phyloP scores from a whole-genome alignment of 1,140 invertebrate species.

The Bombyx mandarina region DNA sequence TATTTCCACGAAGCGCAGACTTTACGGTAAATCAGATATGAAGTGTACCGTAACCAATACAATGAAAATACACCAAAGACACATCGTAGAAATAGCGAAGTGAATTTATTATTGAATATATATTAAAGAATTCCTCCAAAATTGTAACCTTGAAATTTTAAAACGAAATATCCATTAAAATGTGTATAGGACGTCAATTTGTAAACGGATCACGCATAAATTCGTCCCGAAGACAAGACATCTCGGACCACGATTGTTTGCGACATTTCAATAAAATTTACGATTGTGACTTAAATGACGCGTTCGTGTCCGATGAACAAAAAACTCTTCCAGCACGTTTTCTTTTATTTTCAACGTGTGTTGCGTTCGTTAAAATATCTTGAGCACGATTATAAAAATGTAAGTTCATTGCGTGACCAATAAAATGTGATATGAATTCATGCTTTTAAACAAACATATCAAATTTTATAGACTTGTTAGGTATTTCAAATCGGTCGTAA shows the following conservation, averaged over 20 bases:
- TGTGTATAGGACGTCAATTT: constrained; percentile 62
- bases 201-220: constrained; percentile 70
- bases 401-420: constrained; percentile 39
- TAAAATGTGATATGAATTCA: constrained; percentile 20
- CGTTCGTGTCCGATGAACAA: constrained; percentile 59
- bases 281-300: constrained; percentile 67
- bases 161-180: constrained; percentile 49
- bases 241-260: constrained; percentile 63
- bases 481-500: neutral
- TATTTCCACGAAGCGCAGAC: constrained; percentile 14
- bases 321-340: constrained; percentile 55
- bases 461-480: constrained; percentile 11
- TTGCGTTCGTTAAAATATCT: constrained; percentile 67
- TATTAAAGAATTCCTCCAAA: too few species aligned
- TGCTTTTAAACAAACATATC: constrained; percentile 11
- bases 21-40: constrained; percentile 44
- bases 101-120: too few species aligned
- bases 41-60: too few species aligned
- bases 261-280: constrained; percentile 71
- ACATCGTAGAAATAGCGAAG: constrained; percentile 23
- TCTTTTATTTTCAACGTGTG: constrained; percentile 58
- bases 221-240: constrained; percentile 64
- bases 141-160: too few species aligned
- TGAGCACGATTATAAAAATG: constrained; percentile 54
- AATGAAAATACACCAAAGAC: constrained; percentile 18